Base-by-base conservation (phyloP, 1,140 invertebrate species). In the Neomicropteryx cornuta region DNA sequence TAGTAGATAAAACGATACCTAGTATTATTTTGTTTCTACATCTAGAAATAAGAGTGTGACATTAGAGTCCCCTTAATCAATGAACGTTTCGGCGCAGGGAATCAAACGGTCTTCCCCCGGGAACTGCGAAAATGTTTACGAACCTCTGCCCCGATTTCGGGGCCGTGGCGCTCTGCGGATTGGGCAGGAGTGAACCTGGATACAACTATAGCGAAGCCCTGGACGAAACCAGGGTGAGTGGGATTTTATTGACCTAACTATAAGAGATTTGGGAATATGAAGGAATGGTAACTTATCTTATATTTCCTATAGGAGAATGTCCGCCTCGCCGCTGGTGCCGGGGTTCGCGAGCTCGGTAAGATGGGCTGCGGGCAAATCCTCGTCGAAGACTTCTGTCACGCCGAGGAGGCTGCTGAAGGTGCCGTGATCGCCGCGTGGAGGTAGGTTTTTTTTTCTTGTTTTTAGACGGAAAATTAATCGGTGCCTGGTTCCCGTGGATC, bases 321-420 rank as follows among this genome's bases (percentile, higher is more conserved):
- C 3, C 55, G 79, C 13, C 53, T 61, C 41, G 78, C 72, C 19
- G 66, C 77, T 52, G 68, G 68, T 32, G 64, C 61, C 5, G 68
- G 68, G 1, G 71, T 76, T n/a, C 57, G 52, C 16, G 53, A 58
- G 28, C 52, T 81, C 32, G 49, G 60, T 35, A 51, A 60, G 18
- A 54, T 69, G 28, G 71, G 72, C 5, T 62, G 71, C 33, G 55
- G 44, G 2, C 47, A 60, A 24, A 65, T 81, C 16, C 46, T 58
- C 3, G 68, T 83, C 19, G 79, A 82, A 53, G 58, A 66, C 1
- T 71, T 72, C 47, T 64, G 55, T 2, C 63, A 67, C 50, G 65
- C 72, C 13, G 71, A 77, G 55, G 76, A 78, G 43, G 76, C 76
- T n/a, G 76, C 78, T 2, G 79, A 83, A 59, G 78, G 75, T 2